Evolutionary conservation across 2,113 vertebrate genomes (phyloP).

Genomic region (Baryphthengus martii): DNA sequence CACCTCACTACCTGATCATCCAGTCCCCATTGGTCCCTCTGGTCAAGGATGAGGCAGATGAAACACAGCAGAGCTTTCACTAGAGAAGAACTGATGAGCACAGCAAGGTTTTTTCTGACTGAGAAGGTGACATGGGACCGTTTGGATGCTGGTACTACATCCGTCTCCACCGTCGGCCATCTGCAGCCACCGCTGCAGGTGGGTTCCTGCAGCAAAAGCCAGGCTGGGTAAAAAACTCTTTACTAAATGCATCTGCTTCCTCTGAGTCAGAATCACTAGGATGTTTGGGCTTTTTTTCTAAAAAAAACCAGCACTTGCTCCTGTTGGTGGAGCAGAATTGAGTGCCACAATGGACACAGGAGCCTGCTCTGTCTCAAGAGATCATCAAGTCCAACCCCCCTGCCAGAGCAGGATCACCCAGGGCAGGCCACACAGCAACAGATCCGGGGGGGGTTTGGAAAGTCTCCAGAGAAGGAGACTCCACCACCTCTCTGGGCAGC

Average conservation of each 20-base stretch:
- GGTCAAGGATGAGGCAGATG: not conserved
- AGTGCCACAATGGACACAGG: rapidly evolving
- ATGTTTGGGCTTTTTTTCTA: not conserved
- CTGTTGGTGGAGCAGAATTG: not conserved
- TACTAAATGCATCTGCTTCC: not conserved
- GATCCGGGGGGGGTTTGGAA: not conserved
- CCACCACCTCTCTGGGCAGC: too few species aligned
- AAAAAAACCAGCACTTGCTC: not conserved
- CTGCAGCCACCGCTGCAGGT: rapidly evolving
- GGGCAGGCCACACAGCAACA: too few species aligned
- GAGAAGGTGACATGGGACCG: not conserved
- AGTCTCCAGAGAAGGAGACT: too few species aligned
- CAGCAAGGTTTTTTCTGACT: rapidly evolving
- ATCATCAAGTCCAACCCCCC: not conserved
- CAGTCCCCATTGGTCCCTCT: not conserved
- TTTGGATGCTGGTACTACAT: not conserved
- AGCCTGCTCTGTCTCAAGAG: not conserved
- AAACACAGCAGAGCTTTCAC: not conserved
- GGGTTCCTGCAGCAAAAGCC: not conserved
- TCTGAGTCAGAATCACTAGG: not conserved
- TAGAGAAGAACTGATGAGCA: not conserved
- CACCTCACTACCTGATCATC: too few species aligned
- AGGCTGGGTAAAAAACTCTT: not conserved
- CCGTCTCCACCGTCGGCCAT: not conserved
- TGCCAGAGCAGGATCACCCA: too few species aligned